phyloP scores from a whole-genome alignment of 2,113 vertebrate genomes.

The Anthoscopus minutus region DNA sequence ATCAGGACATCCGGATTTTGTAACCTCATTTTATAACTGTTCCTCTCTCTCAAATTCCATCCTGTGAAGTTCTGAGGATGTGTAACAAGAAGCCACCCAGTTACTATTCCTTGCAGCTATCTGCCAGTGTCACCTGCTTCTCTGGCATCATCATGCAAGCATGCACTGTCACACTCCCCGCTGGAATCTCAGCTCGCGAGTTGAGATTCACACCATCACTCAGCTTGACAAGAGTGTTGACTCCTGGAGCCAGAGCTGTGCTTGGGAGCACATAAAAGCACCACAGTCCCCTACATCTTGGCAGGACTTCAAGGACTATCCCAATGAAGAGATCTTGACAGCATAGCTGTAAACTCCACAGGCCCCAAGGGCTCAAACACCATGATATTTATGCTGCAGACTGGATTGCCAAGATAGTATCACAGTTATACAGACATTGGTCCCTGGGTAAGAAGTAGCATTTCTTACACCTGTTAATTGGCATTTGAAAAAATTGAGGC shows the following conservation, averaged over 20 bases:
- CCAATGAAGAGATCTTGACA: conserved; percentile 75
- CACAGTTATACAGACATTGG: conserved; percentile 65
- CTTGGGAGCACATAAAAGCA: conserved; percentile 79
- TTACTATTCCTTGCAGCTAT: conserved; percentile 67
- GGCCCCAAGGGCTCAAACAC: conserved; percentile 76
- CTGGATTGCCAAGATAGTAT: conserved; percentile 69
- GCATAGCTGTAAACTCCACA: conserved; percentile 79
- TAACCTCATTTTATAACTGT: conserved; percentile 74
- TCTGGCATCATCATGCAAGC: conserved; percentile 75
- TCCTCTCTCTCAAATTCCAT: conserved; percentile 72
- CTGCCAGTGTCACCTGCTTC: conserved; percentile 78
- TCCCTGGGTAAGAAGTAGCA: conserved; percentile 55
- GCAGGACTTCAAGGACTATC: conserved; percentile 79
- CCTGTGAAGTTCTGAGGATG: conserved; percentile 78
- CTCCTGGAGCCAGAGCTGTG: conserved; percentile 67
- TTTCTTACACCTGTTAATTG: conserved; percentile 79
- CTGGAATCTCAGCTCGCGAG: conserved; percentile 75
- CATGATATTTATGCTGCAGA: conserved; percentile 72
- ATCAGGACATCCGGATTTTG: conserved; percentile 77
- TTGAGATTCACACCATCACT: conserved; percentile 78
- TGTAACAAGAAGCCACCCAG: conserved; percentile 73
- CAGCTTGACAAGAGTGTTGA: conserved; percentile 69
- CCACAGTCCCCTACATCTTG: conserved; percentile 71
- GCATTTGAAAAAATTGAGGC: conserved; percentile 71
- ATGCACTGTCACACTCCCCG: conserved; percentile 73